Evolutionary conservation across 2,113 vertebrate genomes (phyloP).

Genomic region (Zosterops pallidus): DNA sequence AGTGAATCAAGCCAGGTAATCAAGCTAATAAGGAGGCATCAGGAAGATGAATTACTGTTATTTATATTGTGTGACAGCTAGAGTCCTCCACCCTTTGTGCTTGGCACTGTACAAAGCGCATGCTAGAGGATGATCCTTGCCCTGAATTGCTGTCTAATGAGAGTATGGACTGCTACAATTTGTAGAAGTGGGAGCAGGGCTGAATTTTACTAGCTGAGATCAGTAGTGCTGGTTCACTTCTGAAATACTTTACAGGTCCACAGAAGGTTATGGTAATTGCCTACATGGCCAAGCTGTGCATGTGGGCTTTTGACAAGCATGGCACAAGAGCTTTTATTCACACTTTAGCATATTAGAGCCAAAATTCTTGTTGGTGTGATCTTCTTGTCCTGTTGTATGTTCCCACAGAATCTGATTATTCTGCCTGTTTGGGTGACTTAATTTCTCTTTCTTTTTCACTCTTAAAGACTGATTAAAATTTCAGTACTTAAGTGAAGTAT

Average conservation of each 20-base stretch:
- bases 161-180: neutral
- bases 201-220: neutral
- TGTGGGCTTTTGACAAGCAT: neutral
- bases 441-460: neutral
- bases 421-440: neutral
- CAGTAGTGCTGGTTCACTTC: neutral
- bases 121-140: neutral
- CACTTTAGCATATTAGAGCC: neutral
- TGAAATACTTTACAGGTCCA: neutral
- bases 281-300: neutral
- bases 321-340: neutral
- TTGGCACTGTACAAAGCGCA: neutral
- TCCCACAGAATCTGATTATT: neutral
- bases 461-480: neutral
- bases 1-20: constrained; percentile 33
- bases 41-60: neutral
- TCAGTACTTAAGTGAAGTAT: neutral
- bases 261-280: neutral
- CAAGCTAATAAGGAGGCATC: constrained; percentile 2
- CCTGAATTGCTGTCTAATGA: neutral
- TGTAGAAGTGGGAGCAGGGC: neutral
- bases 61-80: neutral
- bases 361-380: neutral
- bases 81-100: neutral
- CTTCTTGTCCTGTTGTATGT: neutral